Conservation (phyloP, 2,888 invertebrate genomes). For the Parthenolecanium corni region DNA sequence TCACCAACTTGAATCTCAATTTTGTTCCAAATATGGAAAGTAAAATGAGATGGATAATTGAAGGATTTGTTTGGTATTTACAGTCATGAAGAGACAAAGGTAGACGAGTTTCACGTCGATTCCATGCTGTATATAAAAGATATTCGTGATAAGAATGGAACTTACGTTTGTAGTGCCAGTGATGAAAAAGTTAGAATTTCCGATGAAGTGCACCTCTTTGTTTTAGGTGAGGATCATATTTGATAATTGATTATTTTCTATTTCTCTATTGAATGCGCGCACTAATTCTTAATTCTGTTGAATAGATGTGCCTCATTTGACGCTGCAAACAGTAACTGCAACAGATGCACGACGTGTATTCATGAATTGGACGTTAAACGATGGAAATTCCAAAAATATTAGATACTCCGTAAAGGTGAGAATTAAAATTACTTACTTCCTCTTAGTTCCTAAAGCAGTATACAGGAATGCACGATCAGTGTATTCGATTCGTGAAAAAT, state of each 20-base stretch:
- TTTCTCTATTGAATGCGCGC: background rate
- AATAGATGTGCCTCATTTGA: slow-evolving; percentile 48
- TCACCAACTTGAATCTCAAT: no score
- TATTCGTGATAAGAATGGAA: slow-evolving; percentile 56
- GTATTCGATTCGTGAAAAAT: no score
- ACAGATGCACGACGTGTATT: slow-evolving; percentile 64
- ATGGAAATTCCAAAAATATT: slow-evolving; percentile 50
- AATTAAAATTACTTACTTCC: no score
- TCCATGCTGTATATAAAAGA: slow-evolving; percentile 44
- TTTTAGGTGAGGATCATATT: slow-evolving; percentile 45
- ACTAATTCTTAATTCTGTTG: slow-evolving; percentile 13
- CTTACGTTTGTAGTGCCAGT: slow-evolving; percentile 47
- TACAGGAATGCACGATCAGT: no score
- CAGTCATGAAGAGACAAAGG: slow-evolving; percentile 46
- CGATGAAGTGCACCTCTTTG: slow-evolving; percentile 44
- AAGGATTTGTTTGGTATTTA: background rate
- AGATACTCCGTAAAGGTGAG: slow-evolving; percentile 31
- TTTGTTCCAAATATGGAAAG: no score
- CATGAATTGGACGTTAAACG: slow-evolving; percentile 69
- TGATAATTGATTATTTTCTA: background rate
- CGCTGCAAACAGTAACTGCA: slow-evolving; percentile 58
- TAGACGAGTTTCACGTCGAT: slow-evolving; percentile 48
- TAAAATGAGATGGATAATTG: no score
- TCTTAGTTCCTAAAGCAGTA: no score
- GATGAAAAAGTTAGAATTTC: slow-evolving; percentile 42